Evolutionary conservation across 2,113 vertebrate species (phyloP).

Genomic region (Zingel zingel): DNA sequence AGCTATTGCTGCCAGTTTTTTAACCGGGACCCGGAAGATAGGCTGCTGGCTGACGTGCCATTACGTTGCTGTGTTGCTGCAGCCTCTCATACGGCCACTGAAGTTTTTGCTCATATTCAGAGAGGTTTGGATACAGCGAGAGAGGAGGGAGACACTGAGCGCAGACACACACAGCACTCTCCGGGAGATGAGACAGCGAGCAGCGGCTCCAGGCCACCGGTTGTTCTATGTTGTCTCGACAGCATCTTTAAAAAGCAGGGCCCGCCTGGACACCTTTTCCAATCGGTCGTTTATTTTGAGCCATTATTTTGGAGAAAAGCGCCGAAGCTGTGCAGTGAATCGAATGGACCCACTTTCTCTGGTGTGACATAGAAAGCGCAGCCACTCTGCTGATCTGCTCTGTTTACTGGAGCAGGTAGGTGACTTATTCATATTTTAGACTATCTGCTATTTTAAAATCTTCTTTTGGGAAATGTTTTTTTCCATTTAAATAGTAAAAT

Average conservation of each 20-base stretch:
- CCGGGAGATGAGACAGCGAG: slow-evolving; percentile 13
- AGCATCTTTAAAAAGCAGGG: background rate
- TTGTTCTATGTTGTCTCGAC: background rate
- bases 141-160: slow-evolving; percentile 29
- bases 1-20: slow-evolving; percentile 45
- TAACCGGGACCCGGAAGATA: slow-evolving; percentile 74
- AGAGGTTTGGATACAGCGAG: slow-evolving; percentile 61
- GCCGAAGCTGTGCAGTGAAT: slow-evolving; percentile 18
- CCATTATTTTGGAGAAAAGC: slow-evolving; percentile 17
- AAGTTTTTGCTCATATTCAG: slow-evolving; percentile 73
- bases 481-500: background rate
- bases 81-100: slow-evolving; percentile 62
- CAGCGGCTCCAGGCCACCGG: background rate
- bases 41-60: slow-evolving; percentile 74
- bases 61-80: slow-evolving; percentile 75
- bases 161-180: slow-evolving; percentile 21
- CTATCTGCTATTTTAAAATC: background rate
- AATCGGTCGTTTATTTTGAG: background rate
- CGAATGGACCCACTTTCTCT: slow-evolving; percentile 42
- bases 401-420: slow-evolving; percentile 33
- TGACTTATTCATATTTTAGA: background rate
- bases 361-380: slow-evolving; percentile 27
- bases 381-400: background rate
- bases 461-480: background rate
- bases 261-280: background rate